Conservation (phyloP, 2,113 vertebrate species). For the Phrynosoma blainvillii region DNA sequence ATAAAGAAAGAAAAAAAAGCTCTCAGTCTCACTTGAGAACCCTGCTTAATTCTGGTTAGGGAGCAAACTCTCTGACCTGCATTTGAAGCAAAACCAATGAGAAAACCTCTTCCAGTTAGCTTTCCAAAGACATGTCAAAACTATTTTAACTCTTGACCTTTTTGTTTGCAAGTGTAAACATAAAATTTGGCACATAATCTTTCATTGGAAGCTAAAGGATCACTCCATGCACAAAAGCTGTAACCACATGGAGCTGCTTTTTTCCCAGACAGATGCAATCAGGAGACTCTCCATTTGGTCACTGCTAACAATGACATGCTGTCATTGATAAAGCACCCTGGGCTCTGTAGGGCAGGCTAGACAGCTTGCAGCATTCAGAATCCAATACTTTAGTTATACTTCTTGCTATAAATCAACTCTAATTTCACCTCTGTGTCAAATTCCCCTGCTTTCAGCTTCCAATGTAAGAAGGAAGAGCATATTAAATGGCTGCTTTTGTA, state of each 20-base stretch:
- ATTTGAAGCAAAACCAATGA: neutral
- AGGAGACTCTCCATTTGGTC: constrained; percentile 3
- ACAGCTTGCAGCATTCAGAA: constrained; percentile 41
- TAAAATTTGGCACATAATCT: constrained; percentile 22
- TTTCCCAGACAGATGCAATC: constrained; percentile 17
- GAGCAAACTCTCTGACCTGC: neutral
- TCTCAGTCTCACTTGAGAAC: neutral
- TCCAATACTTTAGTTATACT: constrained; percentile 26
- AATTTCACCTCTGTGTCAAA: constrained; percentile 36
- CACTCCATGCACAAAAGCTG: neutral
- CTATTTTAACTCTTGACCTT: neutral
- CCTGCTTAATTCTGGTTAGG: neutral
- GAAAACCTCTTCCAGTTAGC: neutral
- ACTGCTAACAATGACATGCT: constrained; percentile 25
- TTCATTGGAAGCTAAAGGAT: constrained; percentile 23
- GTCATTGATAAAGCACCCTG: constrained; percentile 31
- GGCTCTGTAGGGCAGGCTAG: neutral
- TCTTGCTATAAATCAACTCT: constrained; percentile 39
- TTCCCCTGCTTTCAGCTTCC: constrained; percentile 1
- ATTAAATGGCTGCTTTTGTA: neutral
- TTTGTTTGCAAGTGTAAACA: constrained; percentile 4
- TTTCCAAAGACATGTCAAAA: neutral
- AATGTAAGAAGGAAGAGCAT: neutral
- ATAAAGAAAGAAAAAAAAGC: no score
- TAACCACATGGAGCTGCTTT: constrained; percentile 16